Evolutionary conservation across 2,888 invertebrate genomes (phyloP), one percentile per base, ranked within the genome.

Genomic region (Teleogryllus oceanicus): DNA sequence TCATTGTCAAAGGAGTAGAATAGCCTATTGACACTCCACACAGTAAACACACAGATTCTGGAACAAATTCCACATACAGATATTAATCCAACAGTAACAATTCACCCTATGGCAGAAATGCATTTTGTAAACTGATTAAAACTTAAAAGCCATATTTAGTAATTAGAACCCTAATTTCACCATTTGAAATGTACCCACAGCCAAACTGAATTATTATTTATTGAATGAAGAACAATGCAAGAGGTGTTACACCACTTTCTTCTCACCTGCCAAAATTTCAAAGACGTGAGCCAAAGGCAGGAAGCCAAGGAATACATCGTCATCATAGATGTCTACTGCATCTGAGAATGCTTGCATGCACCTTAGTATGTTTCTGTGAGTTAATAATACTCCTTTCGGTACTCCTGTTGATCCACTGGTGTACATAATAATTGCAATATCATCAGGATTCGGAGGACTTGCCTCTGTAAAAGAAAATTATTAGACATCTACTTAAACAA

Each of bases 371-470:
- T 96, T 96, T 85, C 91, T 91, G 87, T 96, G 96, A 4, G 94
- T 92, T 51, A 96, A 89, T 24, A 95, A 86, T 18, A 96, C 95
- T 84, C 97, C 98, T 88, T 98, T 98, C 0, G 98, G 98, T 81
- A 94, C 92, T 79, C 98, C 98, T 5, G 99, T 99, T 1, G 98
- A 98, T 11, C 99, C 99, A 84, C 97, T 97, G 2, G 99, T 99
- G 89, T 99, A 99, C 99, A 99, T 99, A 75, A 99, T 94, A 84
- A 99, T 96, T 78, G 99, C 99, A 8, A 94, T 92, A 87, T 99
- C 98, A 18, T 91, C 88, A 11, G 92, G 88, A 11, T 88, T 87
- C 2, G 96, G 95, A 11, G 91, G 89, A 8, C 89, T 88, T 24
- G 88, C 86, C 84, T 90, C 93, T 92, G 87, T 0, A 86, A 86